Evolutionary conservation across 2,797 vertebrate genomes (phyloP).

Genomic region (Linurgus olivaceus): DNA sequence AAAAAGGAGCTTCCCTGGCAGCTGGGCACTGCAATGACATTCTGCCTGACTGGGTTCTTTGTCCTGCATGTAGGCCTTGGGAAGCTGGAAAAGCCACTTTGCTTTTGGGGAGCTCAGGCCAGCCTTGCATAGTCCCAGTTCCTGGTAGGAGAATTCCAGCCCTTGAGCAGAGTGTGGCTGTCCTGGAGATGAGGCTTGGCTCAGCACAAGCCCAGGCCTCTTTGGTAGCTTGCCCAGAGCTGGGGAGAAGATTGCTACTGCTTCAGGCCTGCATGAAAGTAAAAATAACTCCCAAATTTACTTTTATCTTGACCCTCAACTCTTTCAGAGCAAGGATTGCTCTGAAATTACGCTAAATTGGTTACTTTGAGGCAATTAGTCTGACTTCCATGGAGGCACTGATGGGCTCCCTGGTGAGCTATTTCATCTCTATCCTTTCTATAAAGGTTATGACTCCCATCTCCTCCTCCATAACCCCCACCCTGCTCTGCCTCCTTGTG

Average conservation of each 20-base stretch:
- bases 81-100: background rate
- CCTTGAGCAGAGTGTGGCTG: background rate
- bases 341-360: background rate
- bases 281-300: background rate
- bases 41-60: background rate
- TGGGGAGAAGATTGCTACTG: background rate
- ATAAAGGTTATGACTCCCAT: background rate
- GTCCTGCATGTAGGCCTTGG: background rate
- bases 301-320: background rate
- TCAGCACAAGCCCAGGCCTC: background rate
- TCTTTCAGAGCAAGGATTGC: background rate
- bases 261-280: background rate
- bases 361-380: background rate
- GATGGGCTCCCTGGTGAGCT: background rate
- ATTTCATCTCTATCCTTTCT: background rate
- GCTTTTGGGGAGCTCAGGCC: background rate
- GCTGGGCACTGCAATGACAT: background rate
- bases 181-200: background rate
- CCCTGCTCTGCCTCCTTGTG: accelerated
- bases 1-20: background rate
- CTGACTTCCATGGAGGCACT: background rate
- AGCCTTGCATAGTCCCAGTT: accelerated
- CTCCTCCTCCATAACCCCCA: background rate
- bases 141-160: background rate
- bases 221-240: background rate